A percentile compares a stretch with the other conserved stretches of the same genome.
These are phyloP conservation scores for Scophthalmus maximus DNA, from an alignment of 2,113 vertebrate genomes.

Conservation along the genomic window DNA sequence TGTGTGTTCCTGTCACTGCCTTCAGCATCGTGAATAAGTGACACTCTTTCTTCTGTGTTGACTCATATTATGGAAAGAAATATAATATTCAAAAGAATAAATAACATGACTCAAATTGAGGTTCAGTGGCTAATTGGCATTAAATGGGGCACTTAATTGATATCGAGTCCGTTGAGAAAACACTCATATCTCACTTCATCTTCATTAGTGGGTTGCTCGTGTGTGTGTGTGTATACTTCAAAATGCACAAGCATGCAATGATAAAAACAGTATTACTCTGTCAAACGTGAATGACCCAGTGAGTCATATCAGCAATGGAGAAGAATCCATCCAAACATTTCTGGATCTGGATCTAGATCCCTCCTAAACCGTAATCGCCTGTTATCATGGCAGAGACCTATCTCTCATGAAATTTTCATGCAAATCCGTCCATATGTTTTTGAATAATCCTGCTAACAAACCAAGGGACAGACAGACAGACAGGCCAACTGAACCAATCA, in stretches of 20 bases:
- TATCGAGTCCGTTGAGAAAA: slow-evolving; percentile 77
- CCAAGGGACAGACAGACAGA: no score
- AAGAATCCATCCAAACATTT: no score
- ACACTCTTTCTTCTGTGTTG: slow-evolving; percentile 28
- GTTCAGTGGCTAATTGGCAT: slow-evolving; percentile 82
- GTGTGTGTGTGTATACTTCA: slow-evolving; percentile 3
- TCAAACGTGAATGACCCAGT: neutral
- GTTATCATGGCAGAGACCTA: no score
- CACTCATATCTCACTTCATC: slow-evolving; percentile 83
- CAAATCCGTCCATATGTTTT: no score
- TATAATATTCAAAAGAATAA: slow-evolving; percentile 74
- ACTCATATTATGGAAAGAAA: slow-evolving; percentile 48
- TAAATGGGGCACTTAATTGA: slow-evolving; percentile 82
- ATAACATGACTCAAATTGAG: slow-evolving; percentile 78
- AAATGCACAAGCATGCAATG: slow-evolving; percentile 12
- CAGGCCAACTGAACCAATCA: no score
- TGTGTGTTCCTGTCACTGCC: neutral
- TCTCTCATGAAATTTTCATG: no score
- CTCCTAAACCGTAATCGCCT: no score
- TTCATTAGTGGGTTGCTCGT: slow-evolving; percentile 77
- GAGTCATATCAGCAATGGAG: neutral
- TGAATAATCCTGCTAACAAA: no score
- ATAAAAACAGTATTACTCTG: slow-evolving; percentile 15
- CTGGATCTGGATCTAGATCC: no score
- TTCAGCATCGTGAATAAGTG: neutral